Evolutionary conservation across 37 sponge, comb jelly and placozoan species (phyloP).

Genomic region (Theonella swinhoei): DNA sequence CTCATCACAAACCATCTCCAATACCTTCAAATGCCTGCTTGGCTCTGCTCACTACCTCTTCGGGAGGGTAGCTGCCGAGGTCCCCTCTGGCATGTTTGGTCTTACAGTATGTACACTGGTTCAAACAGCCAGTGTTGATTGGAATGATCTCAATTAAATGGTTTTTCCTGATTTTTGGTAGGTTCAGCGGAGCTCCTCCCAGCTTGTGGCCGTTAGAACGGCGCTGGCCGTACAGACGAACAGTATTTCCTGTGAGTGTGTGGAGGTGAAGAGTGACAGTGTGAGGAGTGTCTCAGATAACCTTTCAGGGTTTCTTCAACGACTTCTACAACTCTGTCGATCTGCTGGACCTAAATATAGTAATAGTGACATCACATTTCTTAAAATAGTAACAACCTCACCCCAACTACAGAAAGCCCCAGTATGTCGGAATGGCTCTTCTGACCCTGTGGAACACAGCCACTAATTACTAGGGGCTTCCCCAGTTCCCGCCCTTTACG

Average conservation of each 20-base stretch:
- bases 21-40: slow-evolving; percentile 83
- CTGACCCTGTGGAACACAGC: slow-evolving; percentile 97
- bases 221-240: slow-evolving; percentile 75
- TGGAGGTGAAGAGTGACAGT: background rate
- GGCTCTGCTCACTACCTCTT: slow-evolving; percentile 83
- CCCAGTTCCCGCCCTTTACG: slow-evolving; percentile 58
- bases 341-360: slow-evolving; percentile 82
- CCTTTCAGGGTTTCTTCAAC: slow-evolving; percentile 97
- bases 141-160: slow-evolving; percentile 94
- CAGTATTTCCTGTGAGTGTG: slow-evolving; percentile 30
- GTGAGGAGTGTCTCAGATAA: background rate
- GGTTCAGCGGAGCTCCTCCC: slow-evolving; percentile 85
- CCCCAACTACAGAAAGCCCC: slow-evolving; percentile 90
- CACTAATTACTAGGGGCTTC: slow-evolving; percentile 86
- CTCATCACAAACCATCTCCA: too few relatives aligned
- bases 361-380: background rate
- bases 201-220: slow-evolving; percentile 54
- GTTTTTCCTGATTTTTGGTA: slow-evolving; percentile 95
- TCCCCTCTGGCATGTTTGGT: slow-evolving; percentile 96
- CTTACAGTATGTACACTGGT: slow-evolving; percentile 98
- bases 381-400: too few relatives aligned
- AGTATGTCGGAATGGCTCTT: slow-evolving; percentile 49
- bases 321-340: slow-evolving; percentile 92
- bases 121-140: slow-evolving; percentile 96
- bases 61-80: slow-evolving; percentile 90